phyloP scores from a whole-genome alignment of 2,113 vertebrate species.

The Cheirogaleus medius region DNA sequence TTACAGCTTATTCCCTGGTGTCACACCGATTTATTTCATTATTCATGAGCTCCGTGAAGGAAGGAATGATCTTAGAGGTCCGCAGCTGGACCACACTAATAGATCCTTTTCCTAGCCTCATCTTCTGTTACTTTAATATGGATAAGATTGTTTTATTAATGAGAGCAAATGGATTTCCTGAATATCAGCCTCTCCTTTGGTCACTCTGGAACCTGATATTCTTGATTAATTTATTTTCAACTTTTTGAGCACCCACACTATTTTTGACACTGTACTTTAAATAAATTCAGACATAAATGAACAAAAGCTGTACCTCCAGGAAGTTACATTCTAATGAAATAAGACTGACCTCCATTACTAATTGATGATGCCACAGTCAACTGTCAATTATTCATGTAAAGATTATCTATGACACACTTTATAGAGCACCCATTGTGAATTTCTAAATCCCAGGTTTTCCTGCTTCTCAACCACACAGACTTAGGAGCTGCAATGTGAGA shows the following conservation, averaged over 20 bases:
- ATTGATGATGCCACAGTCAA: conserved; percentile 61
- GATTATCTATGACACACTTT: conserved; percentile 61
- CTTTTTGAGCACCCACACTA: conserved; percentile 66
- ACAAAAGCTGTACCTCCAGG: conserved; percentile 68
- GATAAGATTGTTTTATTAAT: conserved; percentile 83
- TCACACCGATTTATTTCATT: conserved; percentile 85
- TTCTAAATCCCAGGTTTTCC: conserved; percentile 43
- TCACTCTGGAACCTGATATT: conserved; percentile 72
- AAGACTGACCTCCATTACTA: conserved; percentile 63
- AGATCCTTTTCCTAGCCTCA: conserved; percentile 73
- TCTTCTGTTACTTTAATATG: conserved; percentile 80
- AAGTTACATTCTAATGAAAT: conserved; percentile 73
- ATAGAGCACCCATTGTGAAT: conserved; percentile 39
- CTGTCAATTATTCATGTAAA: conserved; percentile 75
- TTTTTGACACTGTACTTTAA: conserved; percentile 63
- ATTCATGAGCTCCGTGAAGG: conserved; percentile 85
- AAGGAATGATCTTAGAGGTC: conserved; percentile 79
- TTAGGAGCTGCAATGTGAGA: not conserved
- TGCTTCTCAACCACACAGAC: not conserved
- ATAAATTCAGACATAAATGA: conserved; percentile 50
- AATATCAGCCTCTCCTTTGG: conserved; percentile 63
- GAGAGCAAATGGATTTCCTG: conserved; percentile 80
- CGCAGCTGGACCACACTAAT: conserved; percentile 77
- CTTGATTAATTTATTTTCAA: conserved; percentile 75
- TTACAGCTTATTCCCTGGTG: conserved; percentile 87